Conservation (phyloP, 2,797 vertebrate species). For the Sebastes matsubarae region DNA sequence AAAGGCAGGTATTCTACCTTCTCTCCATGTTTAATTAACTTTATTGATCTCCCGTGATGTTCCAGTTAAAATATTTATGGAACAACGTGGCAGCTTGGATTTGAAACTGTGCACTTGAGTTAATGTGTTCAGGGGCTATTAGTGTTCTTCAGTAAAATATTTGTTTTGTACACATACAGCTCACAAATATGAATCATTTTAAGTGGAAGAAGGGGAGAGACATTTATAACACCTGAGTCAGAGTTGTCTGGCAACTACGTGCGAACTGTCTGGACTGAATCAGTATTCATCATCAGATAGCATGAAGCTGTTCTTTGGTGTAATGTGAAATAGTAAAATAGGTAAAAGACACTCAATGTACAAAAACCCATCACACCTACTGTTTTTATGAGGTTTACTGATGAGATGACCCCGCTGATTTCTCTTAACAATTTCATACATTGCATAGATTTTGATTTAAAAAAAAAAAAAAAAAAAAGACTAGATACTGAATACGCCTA, state of each 20-base stretch:
- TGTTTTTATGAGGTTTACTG: background rate
- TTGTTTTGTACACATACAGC: background rate
- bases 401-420: background rate
- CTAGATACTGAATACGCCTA: background rate
- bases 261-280: constrained; percentile 34
- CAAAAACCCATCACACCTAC: background rate
- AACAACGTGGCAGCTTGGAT: constrained; percentile 1
- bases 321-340: background rate
- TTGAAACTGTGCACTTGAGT: background rate
- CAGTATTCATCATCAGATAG: background rate
- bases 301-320: background rate
- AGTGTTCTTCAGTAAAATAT: background rate
- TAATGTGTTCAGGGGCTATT: background rate
- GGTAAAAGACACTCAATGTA: background rate
- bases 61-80: constrained; percentile 36
- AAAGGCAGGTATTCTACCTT: background rate
- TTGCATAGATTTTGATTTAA: background rate
- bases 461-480: background rate
- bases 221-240: constrained; percentile 32
- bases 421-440: background rate
- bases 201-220: background rate
- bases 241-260: background rate
- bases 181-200: constrained; percentile 6
- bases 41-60: constrained; percentile 25
- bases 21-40: constrained; percentile 38